Conservation (phyloP, 1,140 invertebrate genomes). For the Leptoteleia sp. region DNA sequence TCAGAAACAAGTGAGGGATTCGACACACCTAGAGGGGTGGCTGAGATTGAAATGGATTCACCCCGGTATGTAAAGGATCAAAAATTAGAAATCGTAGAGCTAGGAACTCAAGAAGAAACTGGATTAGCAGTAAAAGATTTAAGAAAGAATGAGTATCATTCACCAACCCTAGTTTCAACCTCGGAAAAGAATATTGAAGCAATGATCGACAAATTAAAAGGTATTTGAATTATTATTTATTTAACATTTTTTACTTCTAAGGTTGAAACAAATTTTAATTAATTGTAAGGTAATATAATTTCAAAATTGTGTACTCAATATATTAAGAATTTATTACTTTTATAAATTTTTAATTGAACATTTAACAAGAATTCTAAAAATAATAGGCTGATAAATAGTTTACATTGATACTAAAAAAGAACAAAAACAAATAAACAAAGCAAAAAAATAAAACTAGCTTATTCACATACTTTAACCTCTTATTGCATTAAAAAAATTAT, state of each 20-base stretch:
- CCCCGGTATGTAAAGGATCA: conserved; percentile 73
- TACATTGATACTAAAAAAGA: too few species aligned
- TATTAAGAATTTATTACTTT: too few species aligned
- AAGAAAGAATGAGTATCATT: conserved; percentile 71
- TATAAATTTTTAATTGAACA: too few species aligned
- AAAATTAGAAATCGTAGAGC: conserved; percentile 71
- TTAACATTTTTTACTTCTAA: too few species aligned
- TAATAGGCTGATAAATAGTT: conserved; percentile 53
- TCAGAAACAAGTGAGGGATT: conserved; percentile 73
- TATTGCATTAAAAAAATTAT: conserved; percentile 30
- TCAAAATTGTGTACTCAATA: too few species aligned
- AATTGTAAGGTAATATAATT: too few species aligned
- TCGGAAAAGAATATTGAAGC: conserved; percentile 78
- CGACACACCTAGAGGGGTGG: conserved; percentile 73
- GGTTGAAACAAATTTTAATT: too few species aligned
- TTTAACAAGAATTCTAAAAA: conserved; percentile 38
- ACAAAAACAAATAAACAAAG: too few species aligned
- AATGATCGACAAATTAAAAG: conserved; percentile 79
- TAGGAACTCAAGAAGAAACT: conserved; percentile 69
- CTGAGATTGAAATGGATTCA: conserved; percentile 76
- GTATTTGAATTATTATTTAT: conserved; percentile 64
- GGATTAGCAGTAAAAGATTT: conserved; percentile 36
- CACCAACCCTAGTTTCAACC: conserved; percentile 65
- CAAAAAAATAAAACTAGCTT: too few species aligned
- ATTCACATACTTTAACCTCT: conserved; percentile 53